A percentile compares a stretch with the other conserved stretches of the same genome.
These are phyloP conservation scores for Nemurella pictetii DNA, from an alignment of 2,888 invertebrate species.

Conservation along the genomic window DNA sequence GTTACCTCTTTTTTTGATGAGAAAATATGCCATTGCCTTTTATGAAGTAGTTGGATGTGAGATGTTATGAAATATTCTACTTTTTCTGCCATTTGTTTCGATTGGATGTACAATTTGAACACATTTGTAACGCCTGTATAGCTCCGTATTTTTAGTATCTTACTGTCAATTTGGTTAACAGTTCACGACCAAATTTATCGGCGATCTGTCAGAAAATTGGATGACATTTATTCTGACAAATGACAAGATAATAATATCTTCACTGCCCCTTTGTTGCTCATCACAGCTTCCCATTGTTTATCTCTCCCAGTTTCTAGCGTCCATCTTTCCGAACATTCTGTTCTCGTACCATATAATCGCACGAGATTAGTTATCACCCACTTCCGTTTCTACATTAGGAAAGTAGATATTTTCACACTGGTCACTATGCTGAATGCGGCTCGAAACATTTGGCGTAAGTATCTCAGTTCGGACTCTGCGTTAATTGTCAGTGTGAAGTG, in stretches of 20 bases:
- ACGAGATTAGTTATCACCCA: neutral
- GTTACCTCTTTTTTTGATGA: neutral
- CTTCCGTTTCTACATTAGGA: neutral
- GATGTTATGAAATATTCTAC: too few relatives aligned
- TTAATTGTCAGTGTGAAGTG: neutral
- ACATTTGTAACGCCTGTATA: too few relatives aligned
- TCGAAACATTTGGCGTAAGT: neutral
- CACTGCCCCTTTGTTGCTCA: neutral
- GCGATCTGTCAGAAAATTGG: too few relatives aligned
- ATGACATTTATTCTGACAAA: neutral
- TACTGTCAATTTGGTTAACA: too few relatives aligned
- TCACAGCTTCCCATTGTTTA: neutral
- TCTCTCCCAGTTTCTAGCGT: neutral
- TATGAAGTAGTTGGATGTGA: too few relatives aligned
- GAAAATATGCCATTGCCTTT: too few relatives aligned
- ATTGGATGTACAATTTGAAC: too few relatives aligned
- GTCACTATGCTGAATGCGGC: neutral
- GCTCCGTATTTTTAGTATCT: too few relatives aligned
- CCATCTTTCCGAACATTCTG: neutral
- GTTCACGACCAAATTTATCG: too few relatives aligned
- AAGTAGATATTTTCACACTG: neutral
- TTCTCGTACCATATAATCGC: neutral
- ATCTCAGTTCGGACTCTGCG: neutral
- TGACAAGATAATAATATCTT: neutral
- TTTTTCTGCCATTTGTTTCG: too few relatives aligned